Base-by-base conservation (phyloP, 1,140 invertebrate species). In the Papilio polytes region DNA sequence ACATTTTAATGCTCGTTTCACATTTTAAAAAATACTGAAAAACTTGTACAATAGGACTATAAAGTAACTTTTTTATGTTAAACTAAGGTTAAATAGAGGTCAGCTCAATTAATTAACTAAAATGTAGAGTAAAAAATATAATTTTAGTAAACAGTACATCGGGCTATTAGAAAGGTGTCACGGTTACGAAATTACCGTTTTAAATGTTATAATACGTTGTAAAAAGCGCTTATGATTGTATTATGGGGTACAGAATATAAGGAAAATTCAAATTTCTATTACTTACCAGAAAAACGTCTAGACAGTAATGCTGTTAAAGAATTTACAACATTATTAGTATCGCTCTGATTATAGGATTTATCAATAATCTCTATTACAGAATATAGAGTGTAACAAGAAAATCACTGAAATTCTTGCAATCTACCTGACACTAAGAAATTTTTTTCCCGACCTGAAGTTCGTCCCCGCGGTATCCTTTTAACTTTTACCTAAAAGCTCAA, bases 341-440 rank as follows among this genome's bases (percentile, higher is more conserved):
- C 70, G 70, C 70, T 73, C 70, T 73, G 70, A 44, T 73, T 73
- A 44, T 2, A 73, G 18, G 70, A 73, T 73, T 41, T 18, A 44
- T 41, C 70, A 9, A 44, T 73, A 73, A 44, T 41, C 70, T 36
- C 7, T 73, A 46, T 41, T 9, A 0, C 6, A n/a, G 15, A 13
- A 46, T n/a, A 10, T 73, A 15, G 8, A n/a, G 8, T 73, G n/a
- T 73, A n/a, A 73, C 6, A 73, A 18, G 18, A 44, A 12, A 31
- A 15, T 46, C 26, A 18, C n/a, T 20, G 1, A 6, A 20, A 56
- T 56, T 7, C n/a, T n/a, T n/a, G n/a, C n/a, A n/a, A n/a, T n/a
- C n/a, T n/a, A n/a, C n/a, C n/a, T n/a, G n/a, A n/a, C n/a, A n/a
- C n/a, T n/a, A n/a, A n/a, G 1, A 6, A 20, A 56, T 56, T 7